Conservation (phyloP, 1,140 invertebrate genomes). For the Drosophila orosa region DNA sequence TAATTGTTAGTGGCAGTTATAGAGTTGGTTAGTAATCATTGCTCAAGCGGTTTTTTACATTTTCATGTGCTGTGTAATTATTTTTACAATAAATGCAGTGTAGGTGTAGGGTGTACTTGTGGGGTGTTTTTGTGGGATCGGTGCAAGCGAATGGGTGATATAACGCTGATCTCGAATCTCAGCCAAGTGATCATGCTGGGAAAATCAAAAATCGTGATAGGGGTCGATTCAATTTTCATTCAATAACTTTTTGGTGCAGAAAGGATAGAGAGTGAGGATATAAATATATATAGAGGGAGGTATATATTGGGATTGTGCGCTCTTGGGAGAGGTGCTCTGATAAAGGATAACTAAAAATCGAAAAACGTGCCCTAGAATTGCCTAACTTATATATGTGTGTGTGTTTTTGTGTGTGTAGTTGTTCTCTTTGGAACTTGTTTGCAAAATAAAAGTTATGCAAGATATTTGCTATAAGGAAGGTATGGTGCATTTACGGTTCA, state of each 20-base stretch:
- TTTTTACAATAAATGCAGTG: constrained; percentile 44
- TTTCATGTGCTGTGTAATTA: constrained; percentile 63
- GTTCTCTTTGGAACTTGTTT: constrained; percentile 12
- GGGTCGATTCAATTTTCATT: constrained; percentile 29
- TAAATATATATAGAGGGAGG: constrained; percentile 15
- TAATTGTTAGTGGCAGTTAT: constrained; percentile 36
- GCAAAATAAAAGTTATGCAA: constrained; percentile 27
- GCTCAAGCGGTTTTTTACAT: constrained; percentile 56
- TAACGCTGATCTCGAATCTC: constrained; percentile 25
- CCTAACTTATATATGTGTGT: constrained; percentile 36
- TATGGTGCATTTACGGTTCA: constrained; percentile 8
- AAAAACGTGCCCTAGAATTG: constrained; percentile 39
- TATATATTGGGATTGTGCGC: constrained; percentile 43
- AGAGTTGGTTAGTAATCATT: constrained; percentile 64
- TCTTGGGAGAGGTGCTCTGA: constrained; percentile 40
- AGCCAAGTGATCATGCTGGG: constrained; percentile 26
- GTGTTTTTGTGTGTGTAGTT: constrained; percentile 4
- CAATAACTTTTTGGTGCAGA: constrained; percentile 26
- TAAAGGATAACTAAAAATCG: constrained; percentile 30
- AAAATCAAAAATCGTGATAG: constrained; percentile 8
- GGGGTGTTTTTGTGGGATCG: constrained; percentile 30
- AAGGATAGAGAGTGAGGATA: constrained; percentile 35
- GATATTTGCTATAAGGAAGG: constrained; percentile 1
- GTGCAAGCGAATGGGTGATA: constrained; percentile 65
- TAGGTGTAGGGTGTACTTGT: constrained; percentile 15